Evolutionary conservation across 2,888 invertebrate species (phyloP), one percentile per base, ranked within the genome.

Genomic region (Zygaena filipendulae): DNA sequence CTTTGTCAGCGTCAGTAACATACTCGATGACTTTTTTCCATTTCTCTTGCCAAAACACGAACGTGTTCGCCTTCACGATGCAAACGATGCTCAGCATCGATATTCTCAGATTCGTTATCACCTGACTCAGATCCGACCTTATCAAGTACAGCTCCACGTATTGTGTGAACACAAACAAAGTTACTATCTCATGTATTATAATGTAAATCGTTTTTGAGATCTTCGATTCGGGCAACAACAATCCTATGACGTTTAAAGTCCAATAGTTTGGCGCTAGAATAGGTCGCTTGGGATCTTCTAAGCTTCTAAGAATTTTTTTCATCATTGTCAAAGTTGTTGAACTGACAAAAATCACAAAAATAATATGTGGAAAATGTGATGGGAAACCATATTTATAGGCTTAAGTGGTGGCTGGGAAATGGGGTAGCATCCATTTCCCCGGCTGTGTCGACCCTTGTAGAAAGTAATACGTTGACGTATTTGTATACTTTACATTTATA

Each of bases 71-170:
- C 45, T 77, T 75, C 0, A 66, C 44, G 2, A 64, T 33, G 30
- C 67, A 69, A n/a, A 74, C 52, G 5, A 60, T 51, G 39, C 71
- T 72, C 20, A 72, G 35, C 66, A 72, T 70, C 0, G 74, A 66
- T 37, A 72, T 66, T 39, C 59, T 72, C 14, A 74, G 38, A 35
- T 74, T 74, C 1, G 63, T 66, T n/a, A 71, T 27, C 0, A 70
- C 62, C 1, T 54, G 51, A 43, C 64, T 60, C 23, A 71, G 39
- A 33, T 75, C 46, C 1, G 66, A 61, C 41, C 58, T 52, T 29
- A 70, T 59, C 1, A 59, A 50, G 23, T 61, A 70, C 3, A 71
- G 43, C 32, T 75, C 77, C 30, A 66, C 48, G 27, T 56, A 71
- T 30, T 75, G 64, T 1, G 70, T 55, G 3, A 63, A 1, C 2